These are phyloP conservation scores for Doryteuthis pealeii DNA, from an alignment of 1,140 invertebrate species.

Conservation along the genomic window DNA sequence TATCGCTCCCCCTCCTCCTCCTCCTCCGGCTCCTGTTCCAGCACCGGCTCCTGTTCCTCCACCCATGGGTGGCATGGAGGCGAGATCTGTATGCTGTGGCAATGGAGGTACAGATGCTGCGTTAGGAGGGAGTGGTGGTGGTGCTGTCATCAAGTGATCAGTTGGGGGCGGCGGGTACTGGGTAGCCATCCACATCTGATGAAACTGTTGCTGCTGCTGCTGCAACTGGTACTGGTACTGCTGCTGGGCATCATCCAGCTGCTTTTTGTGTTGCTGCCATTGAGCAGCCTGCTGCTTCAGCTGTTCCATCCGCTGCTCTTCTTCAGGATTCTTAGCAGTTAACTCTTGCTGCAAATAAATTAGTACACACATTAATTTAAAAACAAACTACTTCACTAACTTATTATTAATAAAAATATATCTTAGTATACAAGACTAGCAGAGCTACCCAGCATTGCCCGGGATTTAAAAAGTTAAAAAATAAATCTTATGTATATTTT, in stretches of 20 bases:
- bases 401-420: neutral
- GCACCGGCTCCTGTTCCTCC: neutral
- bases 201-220: conserved; percentile 16
- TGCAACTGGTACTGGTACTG: conserved; percentile 4
- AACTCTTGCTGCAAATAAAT: conserved; percentile 19
- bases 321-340: conserved; percentile 28
- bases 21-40: too few species aligned
- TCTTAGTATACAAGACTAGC: too few species aligned
- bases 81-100: neutral
- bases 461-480: too few species aligned
- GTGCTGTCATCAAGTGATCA: neutral
- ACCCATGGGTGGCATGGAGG: neutral
- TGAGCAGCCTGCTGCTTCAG: conserved; percentile 37
- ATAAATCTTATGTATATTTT: too few species aligned
- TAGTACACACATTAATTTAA: neutral
- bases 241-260: neutral
- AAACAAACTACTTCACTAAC: neutral
- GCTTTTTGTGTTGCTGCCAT: conserved; percentile 35
- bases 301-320: conserved; percentile 29
- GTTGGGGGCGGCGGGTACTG: neutral
- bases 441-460: too few species aligned
- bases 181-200: conserved; percentile 8
- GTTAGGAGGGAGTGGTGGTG: neutral
- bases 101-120: neutral
- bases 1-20: too few species aligned